Percentiles rank a stretch among this genome's conserved stretches.
phyloP scores from a whole-genome alignment of 1,140 invertebrate species.

The Lutraria rhynchaena region DNA sequence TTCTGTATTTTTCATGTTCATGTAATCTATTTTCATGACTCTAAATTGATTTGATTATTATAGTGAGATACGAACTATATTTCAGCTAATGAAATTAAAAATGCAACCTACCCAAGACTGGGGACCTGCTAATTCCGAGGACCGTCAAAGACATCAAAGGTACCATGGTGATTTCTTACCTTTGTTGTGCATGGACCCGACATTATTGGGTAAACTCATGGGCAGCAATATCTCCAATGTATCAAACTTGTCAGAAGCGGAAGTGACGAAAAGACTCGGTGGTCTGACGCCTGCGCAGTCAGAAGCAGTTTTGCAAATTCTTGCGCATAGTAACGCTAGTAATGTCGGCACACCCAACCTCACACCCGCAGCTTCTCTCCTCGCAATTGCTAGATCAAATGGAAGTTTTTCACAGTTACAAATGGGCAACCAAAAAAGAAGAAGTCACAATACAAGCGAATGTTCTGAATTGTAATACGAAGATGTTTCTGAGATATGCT shows the following conservation, averaged over 20 bases:
- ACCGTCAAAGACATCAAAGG: conserved; percentile 21
- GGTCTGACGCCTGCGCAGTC: conserved; percentile 23
- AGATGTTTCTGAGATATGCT: no score
- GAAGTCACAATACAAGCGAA: conserved; percentile 29
- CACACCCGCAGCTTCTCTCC: conserved; percentile 45
- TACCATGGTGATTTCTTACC: conserved; percentile 40
- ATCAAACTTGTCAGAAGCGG: conserved; percentile 23
- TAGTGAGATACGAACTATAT: background rate
- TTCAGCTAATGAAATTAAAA: conserved; percentile 48
- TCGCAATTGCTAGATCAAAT: conserved; percentile 42
- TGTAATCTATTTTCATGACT: background rate
- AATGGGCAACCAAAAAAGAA: background rate
- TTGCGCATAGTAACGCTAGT: conserved; percentile 24
- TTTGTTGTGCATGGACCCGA: conserved; percentile 40
- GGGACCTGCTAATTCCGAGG: conserved; percentile 46
- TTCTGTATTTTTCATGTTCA: background rate
- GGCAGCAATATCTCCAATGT: conserved; percentile 37
- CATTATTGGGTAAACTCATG: conserved; percentile 23
- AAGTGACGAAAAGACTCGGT: conserved; percentile 19
- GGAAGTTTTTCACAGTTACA: conserved; percentile 46
- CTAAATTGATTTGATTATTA: background rate
- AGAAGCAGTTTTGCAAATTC: conserved; percentile 38
- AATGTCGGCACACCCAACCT: conserved; percentile 33
- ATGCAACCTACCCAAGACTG: conserved; percentile 53
- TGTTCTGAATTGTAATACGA: conserved; percentile 50